These are phyloP conservation scores for Myotis davidii DNA, from an alignment of 2,113 vertebrate genomes.

Conservation along the genomic window DNA sequence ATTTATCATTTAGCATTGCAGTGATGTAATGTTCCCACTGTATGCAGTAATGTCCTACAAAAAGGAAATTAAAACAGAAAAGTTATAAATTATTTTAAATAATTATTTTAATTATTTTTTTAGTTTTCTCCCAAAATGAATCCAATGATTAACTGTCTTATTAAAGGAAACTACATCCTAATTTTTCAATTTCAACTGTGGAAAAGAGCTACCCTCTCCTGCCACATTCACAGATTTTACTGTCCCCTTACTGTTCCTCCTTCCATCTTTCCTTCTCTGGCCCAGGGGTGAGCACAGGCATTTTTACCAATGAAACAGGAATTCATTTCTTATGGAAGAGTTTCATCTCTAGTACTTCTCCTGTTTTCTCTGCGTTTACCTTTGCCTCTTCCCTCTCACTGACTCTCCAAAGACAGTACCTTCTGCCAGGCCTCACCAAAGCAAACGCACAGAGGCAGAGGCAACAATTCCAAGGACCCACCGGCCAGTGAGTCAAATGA, in stretches of 20 bases:
- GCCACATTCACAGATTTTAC: neutral
- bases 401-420: neutral
- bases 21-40: neutral
- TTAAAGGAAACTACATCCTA: neutral
- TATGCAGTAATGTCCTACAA: neutral
- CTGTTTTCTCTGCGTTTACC: neutral
- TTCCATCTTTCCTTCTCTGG: neutral
- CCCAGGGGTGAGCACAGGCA: neutral
- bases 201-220: neutral
- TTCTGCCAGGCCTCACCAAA: neutral
- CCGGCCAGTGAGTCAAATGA: neutral
- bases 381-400: neutral
- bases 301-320: neutral
- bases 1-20: slow-evolving; percentile 44
- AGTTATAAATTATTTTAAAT: slow-evolving; percentile 34
- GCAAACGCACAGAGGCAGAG: neutral
- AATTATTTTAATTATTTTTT: neutral
- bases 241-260: neutral
- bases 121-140: slow-evolving; percentile 16
- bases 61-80: slow-evolving; percentile 40
- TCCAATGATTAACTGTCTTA: slow-evolving; percentile 13
- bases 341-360: neutral
- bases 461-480: neutral
- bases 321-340: neutral
- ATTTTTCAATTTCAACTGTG: neutral